A percentile compares a stretch with the other conserved stretches of the same genome.
phyloP scores from a whole-genome alignment of 2,888 invertebrate species.

The Chalcis sispes region DNA sequence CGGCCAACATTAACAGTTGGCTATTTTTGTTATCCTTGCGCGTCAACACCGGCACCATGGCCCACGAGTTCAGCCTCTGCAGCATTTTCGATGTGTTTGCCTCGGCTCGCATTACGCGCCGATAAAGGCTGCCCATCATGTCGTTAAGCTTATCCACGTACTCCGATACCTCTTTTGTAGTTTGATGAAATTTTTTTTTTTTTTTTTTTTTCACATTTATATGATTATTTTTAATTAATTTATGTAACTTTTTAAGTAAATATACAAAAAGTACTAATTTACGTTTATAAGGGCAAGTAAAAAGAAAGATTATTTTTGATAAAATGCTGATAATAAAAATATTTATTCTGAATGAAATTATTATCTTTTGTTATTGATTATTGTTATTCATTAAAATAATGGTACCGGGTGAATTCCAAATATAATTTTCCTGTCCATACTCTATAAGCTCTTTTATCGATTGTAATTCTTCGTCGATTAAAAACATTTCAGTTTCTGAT shows the following conservation, averaged over 20 bases:
- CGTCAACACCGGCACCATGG: slow-evolving; percentile 84
- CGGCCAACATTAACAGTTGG: slow-evolving; percentile 79
- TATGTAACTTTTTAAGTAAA: neutral
- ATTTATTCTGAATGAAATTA: too few species aligned
- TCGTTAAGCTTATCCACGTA: slow-evolving; percentile 84
- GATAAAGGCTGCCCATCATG: slow-evolving; percentile 84
- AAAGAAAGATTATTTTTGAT: neutral
- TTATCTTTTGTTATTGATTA: too few species aligned
- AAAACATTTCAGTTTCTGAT: slow-evolving; percentile 85
- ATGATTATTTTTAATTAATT: neutral
- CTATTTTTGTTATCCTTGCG: slow-evolving; percentile 83
- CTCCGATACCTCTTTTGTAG: slow-evolving; percentile 78
- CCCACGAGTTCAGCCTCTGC: slow-evolving; percentile 83
- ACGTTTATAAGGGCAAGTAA: neutral
- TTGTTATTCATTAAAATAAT: neutral
- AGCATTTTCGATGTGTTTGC: slow-evolving; percentile 80
- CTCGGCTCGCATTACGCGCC: slow-evolving; percentile 83
- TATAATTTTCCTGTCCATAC: slow-evolving; percentile 82
- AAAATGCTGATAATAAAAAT: too few species aligned
- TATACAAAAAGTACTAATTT: neutral
- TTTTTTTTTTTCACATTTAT: too few species aligned
- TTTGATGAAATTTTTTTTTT: too few species aligned
- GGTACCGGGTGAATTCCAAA: slow-evolving; percentile 89
- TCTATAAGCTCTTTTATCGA: slow-evolving; percentile 85
- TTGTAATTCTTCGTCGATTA: slow-evolving; percentile 86